A percentile compares a stretch with the other conserved stretches of the same genome.
Conservation (phyloP, 35 echinoderm and acorn worm species). For the Ptychodera flava region DNA sequence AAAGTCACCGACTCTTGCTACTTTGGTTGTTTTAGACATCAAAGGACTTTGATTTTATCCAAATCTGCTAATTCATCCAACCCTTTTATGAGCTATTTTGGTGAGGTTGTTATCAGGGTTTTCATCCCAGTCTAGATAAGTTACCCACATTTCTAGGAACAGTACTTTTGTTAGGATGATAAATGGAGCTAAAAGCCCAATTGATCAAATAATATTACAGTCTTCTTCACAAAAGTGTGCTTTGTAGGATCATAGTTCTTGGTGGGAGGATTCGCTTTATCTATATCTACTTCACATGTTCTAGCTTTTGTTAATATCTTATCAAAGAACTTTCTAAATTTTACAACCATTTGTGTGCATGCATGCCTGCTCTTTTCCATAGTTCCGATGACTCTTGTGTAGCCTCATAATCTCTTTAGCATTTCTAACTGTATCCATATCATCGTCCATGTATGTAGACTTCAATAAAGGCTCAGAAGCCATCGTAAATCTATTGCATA, state of each 20-base stretch:
- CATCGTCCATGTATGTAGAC: no score
- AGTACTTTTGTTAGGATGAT: slow-evolving; percentile 5
- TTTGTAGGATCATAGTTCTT: neutral
- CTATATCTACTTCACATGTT: neutral
- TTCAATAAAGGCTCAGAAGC: no score
- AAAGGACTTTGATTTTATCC: no score
- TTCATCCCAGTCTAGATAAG: no score
- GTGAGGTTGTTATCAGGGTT: no score
- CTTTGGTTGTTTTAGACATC: no score
- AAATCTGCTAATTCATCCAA: neutral
- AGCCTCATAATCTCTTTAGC: slow-evolving; percentile 17
- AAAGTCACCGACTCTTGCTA: slow-evolving; percentile 8
- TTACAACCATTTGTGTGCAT: slow-evolving; percentile 24
- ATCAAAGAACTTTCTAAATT: slow-evolving; percentile 30
- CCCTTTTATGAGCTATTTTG: no score
- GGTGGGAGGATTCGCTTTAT: no score
- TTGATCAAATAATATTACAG: no score
- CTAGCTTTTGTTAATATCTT: slow-evolving; percentile 2
- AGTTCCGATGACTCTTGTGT: slow-evolving; percentile 20
- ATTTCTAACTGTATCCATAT: no score
- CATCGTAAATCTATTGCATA: no score
- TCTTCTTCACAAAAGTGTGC: slow-evolving; percentile 11
- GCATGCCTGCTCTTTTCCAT: slow-evolving; percentile 28
- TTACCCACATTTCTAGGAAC: no score
- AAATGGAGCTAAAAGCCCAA: slow-evolving; percentile 21